Evolutionary conservation across 2,888 invertebrate genomes (phyloP).

Genomic region (Ophonus ardosiacus): DNA sequence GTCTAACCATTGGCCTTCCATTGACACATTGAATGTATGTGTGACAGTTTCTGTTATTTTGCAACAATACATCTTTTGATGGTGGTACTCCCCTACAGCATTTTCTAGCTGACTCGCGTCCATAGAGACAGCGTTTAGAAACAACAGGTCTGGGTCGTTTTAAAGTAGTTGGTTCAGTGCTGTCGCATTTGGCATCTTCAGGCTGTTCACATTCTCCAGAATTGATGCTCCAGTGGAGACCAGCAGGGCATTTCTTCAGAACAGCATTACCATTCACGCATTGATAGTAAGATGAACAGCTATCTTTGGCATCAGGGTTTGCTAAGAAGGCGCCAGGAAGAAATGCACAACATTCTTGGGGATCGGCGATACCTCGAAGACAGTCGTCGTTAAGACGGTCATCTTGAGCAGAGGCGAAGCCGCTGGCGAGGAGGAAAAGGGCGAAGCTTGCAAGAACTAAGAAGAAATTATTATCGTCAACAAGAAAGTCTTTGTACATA

Average conservation of each 20-base stretch:
- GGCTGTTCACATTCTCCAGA: constrained; percentile 61
- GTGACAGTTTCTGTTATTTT: constrained; percentile 48
- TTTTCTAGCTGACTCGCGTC: constrained; percentile 22
- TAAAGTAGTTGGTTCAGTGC: too few relatives aligned
- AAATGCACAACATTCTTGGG: constrained; percentile 11
- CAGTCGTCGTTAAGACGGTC: constrained; percentile 6
- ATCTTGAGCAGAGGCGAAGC: background rate
- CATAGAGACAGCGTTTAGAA: constrained; percentile 27
- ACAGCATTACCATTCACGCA: constrained; percentile 58
- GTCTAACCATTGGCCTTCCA: constrained; percentile 46
- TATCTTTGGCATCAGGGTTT: constrained; percentile 19
- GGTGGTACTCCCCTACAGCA: constrained; percentile 43
- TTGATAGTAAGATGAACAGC: constrained; percentile 63
- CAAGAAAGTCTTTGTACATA: too few relatives aligned
- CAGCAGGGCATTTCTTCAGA: constrained; percentile 49
- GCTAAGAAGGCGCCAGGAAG: background rate
- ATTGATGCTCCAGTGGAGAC: constrained; percentile 59
- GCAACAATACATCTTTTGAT: constrained; percentile 47
- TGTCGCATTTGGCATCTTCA: constrained; percentile 24
- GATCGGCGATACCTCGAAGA: constrained; percentile 8
- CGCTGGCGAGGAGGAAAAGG: background rate
- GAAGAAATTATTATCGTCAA: too few relatives aligned
- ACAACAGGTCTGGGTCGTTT: constrained; percentile 24
- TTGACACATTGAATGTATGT: constrained; percentile 59
- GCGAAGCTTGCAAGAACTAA: background rate